Percentiles rank a stretch among this genome's conserved stretches.
phyloP scores from a whole-genome alignment of 2,797 vertebrate species.

The Glyptemys insculpta region DNA sequence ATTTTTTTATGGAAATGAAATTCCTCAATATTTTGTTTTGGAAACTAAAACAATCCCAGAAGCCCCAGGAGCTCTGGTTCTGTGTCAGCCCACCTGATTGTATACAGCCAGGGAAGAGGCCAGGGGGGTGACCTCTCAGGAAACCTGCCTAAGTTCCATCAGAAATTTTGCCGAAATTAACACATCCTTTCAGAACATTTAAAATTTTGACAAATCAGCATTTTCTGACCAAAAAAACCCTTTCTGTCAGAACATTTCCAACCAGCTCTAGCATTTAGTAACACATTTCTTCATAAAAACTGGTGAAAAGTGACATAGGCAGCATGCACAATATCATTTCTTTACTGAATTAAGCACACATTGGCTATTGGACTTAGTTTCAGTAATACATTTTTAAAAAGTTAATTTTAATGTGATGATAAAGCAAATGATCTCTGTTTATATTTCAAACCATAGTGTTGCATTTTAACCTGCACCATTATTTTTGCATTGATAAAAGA shows the following conservation, averaged over 20 bases:
- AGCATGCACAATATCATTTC: background rate
- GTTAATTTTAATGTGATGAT: background rate
- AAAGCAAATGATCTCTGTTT: background rate
- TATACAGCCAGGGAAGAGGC: background rate
- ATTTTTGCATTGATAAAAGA: conserved; percentile 37
- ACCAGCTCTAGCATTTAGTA: background rate
- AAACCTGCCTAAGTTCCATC: background rate
- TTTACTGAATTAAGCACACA: background rate
- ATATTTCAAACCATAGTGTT: background rate
- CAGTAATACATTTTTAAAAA: background rate
- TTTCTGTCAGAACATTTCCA: background rate
- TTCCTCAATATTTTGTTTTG: background rate
- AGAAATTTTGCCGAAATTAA: background rate
- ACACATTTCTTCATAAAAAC: background rate
- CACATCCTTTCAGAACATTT: background rate
- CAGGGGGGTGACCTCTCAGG: background rate
- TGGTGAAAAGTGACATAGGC: background rate
- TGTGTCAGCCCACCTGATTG: background rate
- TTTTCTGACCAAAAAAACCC: background rate
- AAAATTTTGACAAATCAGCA: background rate
- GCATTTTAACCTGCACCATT: background rate
- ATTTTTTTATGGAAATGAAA: background rate
- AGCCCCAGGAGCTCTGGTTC: background rate
- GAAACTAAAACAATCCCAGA: background rate
- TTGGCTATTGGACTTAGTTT: background rate